Evolutionary conservation across 2,888 invertebrate genomes (phyloP).

Genomic region (Conistra vaccinii): DNA sequence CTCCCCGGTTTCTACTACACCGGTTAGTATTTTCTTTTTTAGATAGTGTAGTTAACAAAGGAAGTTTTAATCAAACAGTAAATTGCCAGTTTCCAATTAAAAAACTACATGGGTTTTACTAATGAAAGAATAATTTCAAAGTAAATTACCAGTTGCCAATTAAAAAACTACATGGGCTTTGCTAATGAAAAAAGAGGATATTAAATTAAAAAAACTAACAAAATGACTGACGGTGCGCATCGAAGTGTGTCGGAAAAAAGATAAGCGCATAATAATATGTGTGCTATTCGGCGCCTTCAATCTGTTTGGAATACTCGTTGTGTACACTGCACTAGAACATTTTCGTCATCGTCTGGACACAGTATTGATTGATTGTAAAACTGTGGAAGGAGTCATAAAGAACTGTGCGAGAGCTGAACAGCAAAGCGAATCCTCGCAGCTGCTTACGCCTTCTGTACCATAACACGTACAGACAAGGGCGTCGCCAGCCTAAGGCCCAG

Average conservation of each 20-base stretch:
- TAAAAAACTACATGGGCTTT: background rate
- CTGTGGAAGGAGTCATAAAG: background rate
- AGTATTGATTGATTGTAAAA: too few relatives aligned
- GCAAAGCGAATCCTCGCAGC: too few relatives aligned
- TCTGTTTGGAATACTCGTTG: background rate
- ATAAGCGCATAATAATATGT: too few relatives aligned
- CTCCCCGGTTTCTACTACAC: constrained; percentile 68
- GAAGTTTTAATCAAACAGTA: background rate
- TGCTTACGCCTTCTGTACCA: too few relatives aligned
- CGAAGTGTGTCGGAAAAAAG: background rate
- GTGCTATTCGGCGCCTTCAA: background rate
- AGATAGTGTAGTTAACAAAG: background rate
- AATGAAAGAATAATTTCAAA: background rate
- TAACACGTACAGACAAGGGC: too few relatives aligned
- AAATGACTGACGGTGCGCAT: constrained; percentile 1
- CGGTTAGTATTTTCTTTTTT: constrained; percentile 69
- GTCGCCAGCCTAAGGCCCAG: too few relatives aligned
- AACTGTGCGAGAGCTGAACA: background rate
- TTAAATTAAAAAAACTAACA: background rate
- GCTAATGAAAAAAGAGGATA: background rate
- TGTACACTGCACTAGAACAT: background rate
- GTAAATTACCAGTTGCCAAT: background rate
- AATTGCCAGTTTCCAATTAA: background rate
- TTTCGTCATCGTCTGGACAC: background rate
- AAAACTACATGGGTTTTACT: background rate